phyloP scores from a whole-genome alignment of 2,113 vertebrate species.

The Prietella phreatophila region DNA sequence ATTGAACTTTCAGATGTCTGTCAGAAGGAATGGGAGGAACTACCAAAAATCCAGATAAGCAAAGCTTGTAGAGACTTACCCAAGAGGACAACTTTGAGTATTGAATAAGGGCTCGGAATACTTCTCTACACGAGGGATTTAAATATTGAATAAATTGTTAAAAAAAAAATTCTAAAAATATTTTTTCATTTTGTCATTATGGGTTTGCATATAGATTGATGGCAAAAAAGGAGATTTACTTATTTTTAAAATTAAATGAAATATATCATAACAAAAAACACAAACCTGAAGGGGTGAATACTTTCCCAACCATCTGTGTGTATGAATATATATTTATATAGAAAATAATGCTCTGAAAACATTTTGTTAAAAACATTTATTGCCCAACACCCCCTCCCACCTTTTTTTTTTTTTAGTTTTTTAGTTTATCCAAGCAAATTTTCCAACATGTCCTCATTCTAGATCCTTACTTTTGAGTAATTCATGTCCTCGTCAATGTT shows the following conservation, averaged over 20 bases:
- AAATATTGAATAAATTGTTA: not conserved
- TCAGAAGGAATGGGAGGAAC: not conserved
- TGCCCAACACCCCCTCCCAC: slow-evolving; percentile 11
- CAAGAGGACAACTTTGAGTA: not conserved
- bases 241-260: not conserved
- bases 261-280: not conserved
- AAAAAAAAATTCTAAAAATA: not conserved
- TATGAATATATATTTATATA: not conserved
- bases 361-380: slow-evolving; percentile 77
- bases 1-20: not conserved
- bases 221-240: not conserved
- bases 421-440: slow-evolving; percentile 49
- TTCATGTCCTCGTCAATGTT: slow-evolving; percentile 70
- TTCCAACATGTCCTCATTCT: slow-evolving; percentile 48
- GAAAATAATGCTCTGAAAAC: slow-evolving; percentile 42
- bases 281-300: not conserved
- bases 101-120: not conserved
- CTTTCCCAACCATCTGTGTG: not conserved
- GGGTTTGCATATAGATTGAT: not conserved
- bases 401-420: slow-evolving; percentile 20
- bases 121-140: not conserved
- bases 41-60: not conserved
- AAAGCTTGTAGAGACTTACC: not conserved
- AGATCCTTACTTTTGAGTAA: slow-evolving; percentile 49
- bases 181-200: not conserved